These are phyloP conservation scores for Cephus pulcher DNA, from an alignment of 2,888 invertebrate species.

Conservation along the genomic window DNA sequence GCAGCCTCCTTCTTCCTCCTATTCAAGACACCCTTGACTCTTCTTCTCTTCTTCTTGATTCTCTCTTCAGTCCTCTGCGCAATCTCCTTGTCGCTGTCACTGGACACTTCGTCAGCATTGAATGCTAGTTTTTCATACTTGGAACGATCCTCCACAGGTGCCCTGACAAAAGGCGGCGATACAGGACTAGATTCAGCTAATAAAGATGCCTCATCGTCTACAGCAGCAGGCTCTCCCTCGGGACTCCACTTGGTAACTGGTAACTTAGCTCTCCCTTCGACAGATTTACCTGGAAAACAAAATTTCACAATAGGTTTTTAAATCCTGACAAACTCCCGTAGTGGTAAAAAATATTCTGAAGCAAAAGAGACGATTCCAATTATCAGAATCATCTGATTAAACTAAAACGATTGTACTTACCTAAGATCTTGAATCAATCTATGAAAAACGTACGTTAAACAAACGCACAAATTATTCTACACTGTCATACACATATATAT, in stretches of 20 bases:
- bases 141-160: constrained; percentile 78
- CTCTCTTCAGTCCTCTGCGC: constrained; percentile 56
- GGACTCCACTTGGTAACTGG: constrained; percentile 50
- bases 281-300: constrained; percentile 49
- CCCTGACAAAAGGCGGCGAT: constrained; percentile 71
- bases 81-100: constrained; percentile 64
- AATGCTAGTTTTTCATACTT: constrained; percentile 82
- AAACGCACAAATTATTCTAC: not conserved
- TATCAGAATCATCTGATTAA: not conserved
- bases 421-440: constrained; percentile 15
- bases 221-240: constrained; percentile 40
- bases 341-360: not conserved
- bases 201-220: constrained; percentile 66
- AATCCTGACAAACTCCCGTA: not conserved
- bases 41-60: constrained; percentile 62
- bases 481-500: not conserved
- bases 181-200: constrained; percentile 60
- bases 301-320: not conserved
- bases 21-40: constrained; percentile 46
- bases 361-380: not conserved
- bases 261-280: constrained; percentile 36
- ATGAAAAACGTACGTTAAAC: not conserved
- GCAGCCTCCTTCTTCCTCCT: constrained; percentile 41
- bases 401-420: constrained; percentile 35
- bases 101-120: constrained; percentile 71